Percentiles rank a stretch among this genome's conserved stretches.
Evolutionary conservation across 2,797 vertebrate species (phyloP).

Genomic region (Cirrhinus mrigala): DNA sequence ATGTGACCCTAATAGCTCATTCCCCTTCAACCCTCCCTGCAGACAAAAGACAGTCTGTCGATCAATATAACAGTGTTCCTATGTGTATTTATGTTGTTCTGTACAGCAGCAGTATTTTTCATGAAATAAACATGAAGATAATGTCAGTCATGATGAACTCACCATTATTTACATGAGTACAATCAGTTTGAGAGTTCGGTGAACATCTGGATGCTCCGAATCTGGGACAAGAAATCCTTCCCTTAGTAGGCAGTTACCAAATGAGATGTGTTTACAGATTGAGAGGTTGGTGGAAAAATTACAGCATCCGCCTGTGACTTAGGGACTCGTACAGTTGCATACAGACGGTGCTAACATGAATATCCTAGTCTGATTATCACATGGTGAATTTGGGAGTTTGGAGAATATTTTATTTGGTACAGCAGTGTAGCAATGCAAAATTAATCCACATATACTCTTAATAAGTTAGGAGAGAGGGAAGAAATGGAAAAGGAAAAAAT

Average conservation of each 20-base stretch:
- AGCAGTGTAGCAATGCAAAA: slow-evolving; percentile 22
- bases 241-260: slow-evolving; percentile 43
- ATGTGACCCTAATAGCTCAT: slow-evolving; percentile 40
- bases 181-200: slow-evolving; percentile 23
- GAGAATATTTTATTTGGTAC: slow-evolving; percentile 21
- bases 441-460: slow-evolving; percentile 30
- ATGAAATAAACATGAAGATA: not conserved
- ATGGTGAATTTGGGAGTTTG: slow-evolving; percentile 37
- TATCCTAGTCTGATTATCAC: slow-evolving; percentile 52
- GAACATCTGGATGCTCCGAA: slow-evolving; percentile 42
- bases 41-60: slow-evolving; percentile 9
- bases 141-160: not conserved
- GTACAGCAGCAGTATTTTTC: not conserved
- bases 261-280: slow-evolving; percentile 47
- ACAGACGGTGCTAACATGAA: slow-evolving; percentile 43
- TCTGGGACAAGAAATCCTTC: slow-evolving; percentile 45
- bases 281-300: slow-evolving; percentile 51
- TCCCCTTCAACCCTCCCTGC: slow-evolving; percentile 6
- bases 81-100: slow-evolving; percentile 6
- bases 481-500: not conserved
- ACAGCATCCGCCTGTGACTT: slow-evolving; percentile 36
- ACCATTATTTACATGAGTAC: slow-evolving; percentile 20
- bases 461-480: not conserved
- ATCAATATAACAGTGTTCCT: slow-evolving; percentile 23
- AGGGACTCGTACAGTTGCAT: slow-evolving; percentile 46